A percentile compares a stretch with the other conserved stretches of the same genome.
phyloP scores from a whole-genome alignment of 2,797 vertebrate species.

The Gastrophryne carolinensis region DNA sequence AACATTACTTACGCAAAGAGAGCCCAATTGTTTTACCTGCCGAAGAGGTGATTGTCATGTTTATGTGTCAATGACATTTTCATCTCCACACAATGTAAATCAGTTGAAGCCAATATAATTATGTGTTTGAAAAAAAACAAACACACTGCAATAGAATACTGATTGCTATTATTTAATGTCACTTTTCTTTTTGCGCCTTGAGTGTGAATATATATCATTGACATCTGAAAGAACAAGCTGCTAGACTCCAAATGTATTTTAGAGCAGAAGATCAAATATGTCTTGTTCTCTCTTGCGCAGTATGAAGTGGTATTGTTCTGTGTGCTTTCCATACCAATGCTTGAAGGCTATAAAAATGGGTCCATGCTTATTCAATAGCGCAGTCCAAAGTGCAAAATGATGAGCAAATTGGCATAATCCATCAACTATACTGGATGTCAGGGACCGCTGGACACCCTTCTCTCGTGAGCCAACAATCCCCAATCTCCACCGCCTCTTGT shows the following conservation, averaged over 20 bases:
- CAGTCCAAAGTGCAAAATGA: too few species aligned
- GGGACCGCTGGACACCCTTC: too few species aligned
- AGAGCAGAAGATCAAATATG: slow-evolving; percentile 4
- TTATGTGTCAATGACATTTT: slow-evolving; percentile 30
- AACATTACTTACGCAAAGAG: slow-evolving; percentile 11
- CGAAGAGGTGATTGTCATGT: slow-evolving; percentile 38
- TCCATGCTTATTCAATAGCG: too few species aligned
- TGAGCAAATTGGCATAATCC: too few species aligned
- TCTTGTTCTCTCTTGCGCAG: background rate
- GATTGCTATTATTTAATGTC: slow-evolving; percentile 42
- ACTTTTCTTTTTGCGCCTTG: slow-evolving; percentile 4
- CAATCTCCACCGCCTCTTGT: too few species aligned
- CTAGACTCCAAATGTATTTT: slow-evolving; percentile 5
- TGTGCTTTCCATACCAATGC: too few species aligned
- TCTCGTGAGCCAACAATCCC: too few species aligned
- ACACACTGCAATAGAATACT: slow-evolving; percentile 41
- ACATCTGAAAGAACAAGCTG: slow-evolving; percentile 15
- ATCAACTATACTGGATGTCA: too few species aligned
- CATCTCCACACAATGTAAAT: slow-evolving; percentile 34
- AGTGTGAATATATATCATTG: slow-evolving; percentile 38
- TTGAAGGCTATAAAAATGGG: too few species aligned
- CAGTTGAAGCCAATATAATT: slow-evolving; percentile 41
- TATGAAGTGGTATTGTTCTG: background rate
- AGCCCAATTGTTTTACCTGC: slow-evolving; percentile 8
- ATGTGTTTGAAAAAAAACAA: slow-evolving; percentile 40